Evolutionary conservation across 2,888 invertebrate species (phyloP).

Genomic region (Dryobotodes eremita): DNA sequence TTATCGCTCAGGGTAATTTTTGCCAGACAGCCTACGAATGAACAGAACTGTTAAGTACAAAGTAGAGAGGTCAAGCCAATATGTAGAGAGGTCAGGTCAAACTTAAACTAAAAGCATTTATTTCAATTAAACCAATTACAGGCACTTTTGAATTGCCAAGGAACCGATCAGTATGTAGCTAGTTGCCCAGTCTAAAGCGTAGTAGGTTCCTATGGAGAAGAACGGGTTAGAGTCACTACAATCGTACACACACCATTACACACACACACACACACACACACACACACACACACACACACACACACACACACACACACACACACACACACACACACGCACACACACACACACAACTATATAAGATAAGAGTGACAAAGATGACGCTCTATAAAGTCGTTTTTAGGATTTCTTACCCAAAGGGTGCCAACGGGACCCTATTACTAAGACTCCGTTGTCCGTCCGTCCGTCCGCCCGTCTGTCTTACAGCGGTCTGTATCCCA

Average conservation of each 20-base stretch:
- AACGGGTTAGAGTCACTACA: not conserved
- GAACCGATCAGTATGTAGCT: not conserved
- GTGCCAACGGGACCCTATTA: too few relatives aligned
- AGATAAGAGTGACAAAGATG: not conserved
- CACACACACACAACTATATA: not conserved
- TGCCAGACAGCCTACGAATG: not conserved
- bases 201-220: not conserved
- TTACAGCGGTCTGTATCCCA: too few relatives aligned
- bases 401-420: too few relatives aligned
- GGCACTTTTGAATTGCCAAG: not conserved
- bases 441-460: too few relatives aligned
- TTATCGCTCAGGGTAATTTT: constrained; percentile 4
- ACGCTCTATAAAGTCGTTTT: not conserved
- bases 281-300: not conserved
- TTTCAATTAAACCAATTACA: not conserved
- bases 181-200: not conserved
- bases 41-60: not conserved
- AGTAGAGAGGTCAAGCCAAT: too few relatives aligned
- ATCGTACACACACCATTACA: too few relatives aligned
- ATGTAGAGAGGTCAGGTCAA: not conserved
- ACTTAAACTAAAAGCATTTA: not conserved
- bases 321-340: too few relatives aligned
- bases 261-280: not conserved
- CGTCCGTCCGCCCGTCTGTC: too few relatives aligned
- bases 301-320: too few relatives aligned